Evolutionary conservation across 2,113 vertebrate species (phyloP).

Genomic region (Cinclus cinclus): DNA sequence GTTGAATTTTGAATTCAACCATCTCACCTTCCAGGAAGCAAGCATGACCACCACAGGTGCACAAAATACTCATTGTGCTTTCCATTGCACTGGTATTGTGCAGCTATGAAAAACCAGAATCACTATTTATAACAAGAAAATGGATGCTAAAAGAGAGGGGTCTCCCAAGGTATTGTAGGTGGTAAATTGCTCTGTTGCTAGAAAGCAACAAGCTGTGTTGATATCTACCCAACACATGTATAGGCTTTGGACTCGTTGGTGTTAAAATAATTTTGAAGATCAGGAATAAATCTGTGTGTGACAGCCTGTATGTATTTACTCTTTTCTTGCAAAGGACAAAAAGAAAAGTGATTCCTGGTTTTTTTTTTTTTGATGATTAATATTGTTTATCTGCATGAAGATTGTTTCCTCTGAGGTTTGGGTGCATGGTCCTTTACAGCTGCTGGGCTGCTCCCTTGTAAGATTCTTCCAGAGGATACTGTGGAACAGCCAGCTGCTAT

Average conservation of each 20-base stretch:
- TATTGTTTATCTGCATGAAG: not conserved
- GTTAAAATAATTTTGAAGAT: not conserved
- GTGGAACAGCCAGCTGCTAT: not conserved
- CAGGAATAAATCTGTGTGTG: not conserved
- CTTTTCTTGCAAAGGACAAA: not conserved
- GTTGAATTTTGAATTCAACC: not conserved
- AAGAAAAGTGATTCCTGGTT: not conserved
- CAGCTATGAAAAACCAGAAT: not conserved
- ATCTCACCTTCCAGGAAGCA: not conserved
- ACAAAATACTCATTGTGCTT: not conserved
- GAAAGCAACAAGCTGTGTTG: not conserved
- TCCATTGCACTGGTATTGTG: not conserved
- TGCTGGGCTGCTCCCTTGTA: not conserved
- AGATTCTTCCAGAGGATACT: not conserved
- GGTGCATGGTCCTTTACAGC: not conserved
- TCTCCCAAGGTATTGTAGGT: not conserved
- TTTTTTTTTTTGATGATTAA: not conserved
- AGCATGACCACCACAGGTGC: not conserved
- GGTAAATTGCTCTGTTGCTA: not conserved
- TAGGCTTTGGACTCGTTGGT: not conserved
- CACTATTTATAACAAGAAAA: not conserved
- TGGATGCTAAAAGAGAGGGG: not conserved
- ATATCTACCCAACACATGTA: not conserved
- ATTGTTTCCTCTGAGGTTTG: not conserved
- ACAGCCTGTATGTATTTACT: not conserved